These are phyloP conservation scores for Rugalucina vietnamica DNA, from an alignment of 2,888 invertebrate genomes.

Conservation along the genomic window DNA sequence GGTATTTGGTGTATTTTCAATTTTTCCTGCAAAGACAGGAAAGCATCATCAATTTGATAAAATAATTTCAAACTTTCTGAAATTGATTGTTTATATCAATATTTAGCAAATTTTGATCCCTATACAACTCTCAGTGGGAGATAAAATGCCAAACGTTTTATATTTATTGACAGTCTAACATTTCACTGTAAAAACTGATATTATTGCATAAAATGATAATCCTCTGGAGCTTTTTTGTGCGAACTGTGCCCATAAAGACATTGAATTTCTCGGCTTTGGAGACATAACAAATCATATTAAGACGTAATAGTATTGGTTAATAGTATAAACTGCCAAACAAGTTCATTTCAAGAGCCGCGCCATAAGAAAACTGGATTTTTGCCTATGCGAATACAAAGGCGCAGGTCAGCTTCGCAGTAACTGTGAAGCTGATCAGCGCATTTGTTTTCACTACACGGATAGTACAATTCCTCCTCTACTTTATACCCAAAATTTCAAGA, in stretches of 20 bases:
- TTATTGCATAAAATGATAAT: neutral
- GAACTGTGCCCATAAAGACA: neutral
- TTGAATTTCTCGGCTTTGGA: neutral
- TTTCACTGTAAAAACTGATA: constrained; percentile 1
- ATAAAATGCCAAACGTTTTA: neutral
- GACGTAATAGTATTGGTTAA: neutral
- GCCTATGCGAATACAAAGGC: too few relatives aligned
- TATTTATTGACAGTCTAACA: constrained; percentile 3
- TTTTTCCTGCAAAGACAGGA: too few relatives aligned
- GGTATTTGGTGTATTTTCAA: too few relatives aligned
- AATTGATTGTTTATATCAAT: neutral
- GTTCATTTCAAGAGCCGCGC: too few relatives aligned
- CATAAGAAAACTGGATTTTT: too few relatives aligned
- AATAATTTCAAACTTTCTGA: neutral
- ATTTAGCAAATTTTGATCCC: too few relatives aligned
- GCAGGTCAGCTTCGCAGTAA: too few relatives aligned
- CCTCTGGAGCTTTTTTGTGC: neutral
- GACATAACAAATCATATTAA: constrained; percentile 4
- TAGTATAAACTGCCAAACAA: neutral
- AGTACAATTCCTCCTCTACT: too few relatives aligned
- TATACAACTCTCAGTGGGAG: neutral
- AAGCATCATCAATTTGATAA: neutral
- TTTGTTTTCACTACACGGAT: too few relatives aligned
- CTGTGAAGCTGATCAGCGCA: too few relatives aligned
- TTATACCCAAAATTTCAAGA: too few relatives aligned